Percentiles rank a stretch among this genome's conserved stretches.
phyloP scores from a whole-genome alignment of 2,888 invertebrate genomes.

The Hypsopygia costalis region DNA sequence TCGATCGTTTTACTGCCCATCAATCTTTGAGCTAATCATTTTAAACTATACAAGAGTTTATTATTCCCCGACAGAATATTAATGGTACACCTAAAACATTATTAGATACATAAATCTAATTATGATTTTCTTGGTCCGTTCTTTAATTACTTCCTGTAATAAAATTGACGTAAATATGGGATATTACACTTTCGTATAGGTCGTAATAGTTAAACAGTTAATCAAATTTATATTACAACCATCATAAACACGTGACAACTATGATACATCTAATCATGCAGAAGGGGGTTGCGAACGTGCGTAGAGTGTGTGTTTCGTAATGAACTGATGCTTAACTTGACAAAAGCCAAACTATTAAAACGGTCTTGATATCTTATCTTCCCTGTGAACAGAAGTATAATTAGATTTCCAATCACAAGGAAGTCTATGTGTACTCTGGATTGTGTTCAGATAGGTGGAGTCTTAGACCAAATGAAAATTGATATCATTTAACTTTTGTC shows the following conservation, averaged over 20 bases:
- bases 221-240: conserved; percentile 20
- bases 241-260: conserved; percentile 70
- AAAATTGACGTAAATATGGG: no score
- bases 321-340: conserved; percentile 47
- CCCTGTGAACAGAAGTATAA: conserved; percentile 15
- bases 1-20: not conserved
- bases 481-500: conserved; percentile 41
- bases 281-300: conserved; percentile 79
- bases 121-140: no score
- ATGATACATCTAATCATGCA: conserved; percentile 72
- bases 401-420: conserved; percentile 4
- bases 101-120: no score
- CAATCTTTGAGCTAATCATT: no score
- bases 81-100: no score
- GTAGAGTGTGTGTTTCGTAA: conserved; percentile 53
- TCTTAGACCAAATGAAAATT: not conserved
- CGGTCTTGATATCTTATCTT: conserved; percentile 22
- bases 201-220: no score
- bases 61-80: no score
- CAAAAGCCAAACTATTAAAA: conserved; percentile 49
- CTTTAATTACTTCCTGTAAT: no score
- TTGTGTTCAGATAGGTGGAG: not conserved
- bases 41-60: no score
- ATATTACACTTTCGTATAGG: no score
- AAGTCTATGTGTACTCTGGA: not conserved